These are phyloP conservation scores for Lochmaea crataegi DNA, from an alignment of 2,888 invertebrate species.

Conservation along the genomic window DNA sequence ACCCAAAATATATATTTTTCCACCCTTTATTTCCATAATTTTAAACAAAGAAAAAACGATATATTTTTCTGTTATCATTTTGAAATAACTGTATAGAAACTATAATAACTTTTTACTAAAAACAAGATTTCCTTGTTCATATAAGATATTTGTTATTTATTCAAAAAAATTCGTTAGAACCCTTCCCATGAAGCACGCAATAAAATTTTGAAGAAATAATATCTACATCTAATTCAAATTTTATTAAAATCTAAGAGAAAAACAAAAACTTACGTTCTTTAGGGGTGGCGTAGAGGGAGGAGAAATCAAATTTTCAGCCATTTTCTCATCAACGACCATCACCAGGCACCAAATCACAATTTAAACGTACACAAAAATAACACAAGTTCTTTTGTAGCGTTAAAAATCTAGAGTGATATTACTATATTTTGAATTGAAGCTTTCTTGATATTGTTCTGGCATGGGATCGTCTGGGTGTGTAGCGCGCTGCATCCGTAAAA, in stretches of 20 bases:
- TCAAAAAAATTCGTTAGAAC: background rate
- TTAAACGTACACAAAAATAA: constrained; percentile 32
- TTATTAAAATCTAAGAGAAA: background rate
- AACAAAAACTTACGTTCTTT: constrained; percentile 63
- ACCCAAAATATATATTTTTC: too few species aligned
- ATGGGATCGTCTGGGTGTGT: constrained; percentile 67
- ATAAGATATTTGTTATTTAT: background rate
- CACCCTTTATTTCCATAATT: too few species aligned
- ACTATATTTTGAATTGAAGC: constrained; percentile 54
- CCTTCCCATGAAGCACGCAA: too few species aligned
- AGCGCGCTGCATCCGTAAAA: constrained; percentile 62
- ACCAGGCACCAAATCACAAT: constrained; percentile 14
- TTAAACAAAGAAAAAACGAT: too few species aligned
- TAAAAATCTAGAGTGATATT: constrained; percentile 47
- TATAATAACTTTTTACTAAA: too few species aligned
- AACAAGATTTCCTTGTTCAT: background rate
- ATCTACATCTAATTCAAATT: background rate
- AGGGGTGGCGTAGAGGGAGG: constrained; percentile 80
- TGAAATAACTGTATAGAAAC: too few species aligned
- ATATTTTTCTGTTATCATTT: too few species aligned
- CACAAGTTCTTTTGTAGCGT: constrained; percentile 26
- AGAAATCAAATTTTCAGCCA: constrained; percentile 66
- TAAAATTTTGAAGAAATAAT: too few species aligned
- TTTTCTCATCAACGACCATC: constrained; percentile 20
- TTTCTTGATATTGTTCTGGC: constrained; percentile 61